Conservation (phyloP, 2,888 invertebrate genomes). For the Selenia dentaria region DNA sequence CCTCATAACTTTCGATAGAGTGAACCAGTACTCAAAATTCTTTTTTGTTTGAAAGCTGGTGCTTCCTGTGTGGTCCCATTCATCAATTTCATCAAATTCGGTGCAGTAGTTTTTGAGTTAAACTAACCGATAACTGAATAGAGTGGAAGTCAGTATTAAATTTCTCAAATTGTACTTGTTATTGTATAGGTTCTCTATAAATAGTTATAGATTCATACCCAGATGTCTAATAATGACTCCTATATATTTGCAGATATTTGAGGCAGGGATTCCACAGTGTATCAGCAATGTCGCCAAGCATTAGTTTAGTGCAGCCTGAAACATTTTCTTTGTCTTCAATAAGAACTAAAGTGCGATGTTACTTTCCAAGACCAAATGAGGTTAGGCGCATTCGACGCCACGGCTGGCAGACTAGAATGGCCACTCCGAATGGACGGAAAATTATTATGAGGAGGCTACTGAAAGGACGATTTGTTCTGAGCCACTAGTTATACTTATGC, state of each 20-base stretch:
- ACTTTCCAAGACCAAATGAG: conserved; percentile 91
- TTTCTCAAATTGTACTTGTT: no score
- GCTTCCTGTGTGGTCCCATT: no score
- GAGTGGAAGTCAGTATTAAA: no score
- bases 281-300: conserved; percentile 40
- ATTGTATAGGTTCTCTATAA: no score
- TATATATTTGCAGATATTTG: conserved; percentile 60
- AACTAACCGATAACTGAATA: no score
- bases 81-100: no score
- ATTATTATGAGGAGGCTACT: conserved; percentile 90
- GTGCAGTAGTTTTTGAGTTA: no score
- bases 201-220: no score
- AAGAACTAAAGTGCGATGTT: conserved; percentile 84
- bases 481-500: conserved; percentile 80
- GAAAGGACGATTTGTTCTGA: conserved; percentile 88
- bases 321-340: conserved; percentile 56
- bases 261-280: conserved; percentile 53
- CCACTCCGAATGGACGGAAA: conserved; percentile 87
- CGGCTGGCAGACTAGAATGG: conserved; percentile 89
- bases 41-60: no score
- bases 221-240: no score
- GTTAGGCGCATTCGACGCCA: conserved; percentile 88
- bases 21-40: no score
- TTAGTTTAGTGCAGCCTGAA: conserved; percentile 60
- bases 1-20: no score